phyloP scores from a whole-genome alignment of 1,140 invertebrate species.

The Drosophila sechellia region DNA sequence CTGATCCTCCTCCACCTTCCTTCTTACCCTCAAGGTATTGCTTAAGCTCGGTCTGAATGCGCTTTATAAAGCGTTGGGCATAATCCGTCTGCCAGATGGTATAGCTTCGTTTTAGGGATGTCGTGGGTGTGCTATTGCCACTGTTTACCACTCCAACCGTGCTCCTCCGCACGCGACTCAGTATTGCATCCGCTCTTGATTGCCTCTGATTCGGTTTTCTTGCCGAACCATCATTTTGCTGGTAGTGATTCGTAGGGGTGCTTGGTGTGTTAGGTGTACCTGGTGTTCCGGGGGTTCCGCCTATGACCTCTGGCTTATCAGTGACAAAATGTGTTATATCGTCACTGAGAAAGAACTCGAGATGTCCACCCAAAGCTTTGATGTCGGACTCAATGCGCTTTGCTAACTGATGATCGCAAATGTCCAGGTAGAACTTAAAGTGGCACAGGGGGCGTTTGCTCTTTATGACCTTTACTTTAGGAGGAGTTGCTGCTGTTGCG shows the following conservation, averaged over 20 bases:
- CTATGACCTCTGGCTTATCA: constrained; percentile 83
- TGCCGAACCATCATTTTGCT: constrained; percentile 50
- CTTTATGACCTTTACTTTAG: constrained; percentile 84
- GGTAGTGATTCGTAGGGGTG: constrained; percentile 34
- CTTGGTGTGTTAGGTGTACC: constrained; percentile 38
- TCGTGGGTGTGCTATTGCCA: constrained; percentile 22
- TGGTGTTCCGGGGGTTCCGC: constrained; percentile 57
- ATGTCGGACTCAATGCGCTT: constrained; percentile 88
- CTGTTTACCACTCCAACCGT: constrained; percentile 28
- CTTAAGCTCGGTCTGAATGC: constrained; percentile 70
- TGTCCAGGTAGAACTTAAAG: constrained; percentile 89
- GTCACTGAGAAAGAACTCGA: constrained; percentile 87
- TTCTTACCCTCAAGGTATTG: constrained; percentile 66
- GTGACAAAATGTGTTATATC: constrained; percentile 87
- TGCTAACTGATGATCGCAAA: constrained; percentile 87
- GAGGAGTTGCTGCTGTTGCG: constrained; percentile 46
- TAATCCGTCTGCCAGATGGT: constrained; percentile 86
- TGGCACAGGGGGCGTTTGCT: constrained; percentile 86
- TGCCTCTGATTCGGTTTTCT: constrained; percentile 73
- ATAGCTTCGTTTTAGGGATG: constrained; percentile 47
- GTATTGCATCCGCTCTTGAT: constrained; percentile 89
- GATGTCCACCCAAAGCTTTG: constrained; percentile 88
- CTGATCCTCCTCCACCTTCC: constrained; percentile 17
- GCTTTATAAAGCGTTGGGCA: constrained; percentile 83
- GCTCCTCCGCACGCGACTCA: constrained; percentile 85